phyloP scores from a whole-genome alignment of 2,113 vertebrate genomes.

The Psettodes erumei region DNA sequence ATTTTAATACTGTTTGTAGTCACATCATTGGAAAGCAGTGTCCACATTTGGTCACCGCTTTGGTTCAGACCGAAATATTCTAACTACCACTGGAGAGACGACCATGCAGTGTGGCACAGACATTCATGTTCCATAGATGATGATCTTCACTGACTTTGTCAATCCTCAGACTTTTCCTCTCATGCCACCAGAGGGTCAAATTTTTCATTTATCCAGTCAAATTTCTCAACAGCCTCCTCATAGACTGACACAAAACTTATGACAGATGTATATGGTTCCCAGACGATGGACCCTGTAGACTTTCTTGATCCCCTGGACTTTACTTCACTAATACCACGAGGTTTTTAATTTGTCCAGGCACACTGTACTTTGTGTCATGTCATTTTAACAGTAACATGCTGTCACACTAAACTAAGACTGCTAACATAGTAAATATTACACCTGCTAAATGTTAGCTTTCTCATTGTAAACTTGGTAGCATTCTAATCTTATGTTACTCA shows the following conservation, averaged over 20 bases:
- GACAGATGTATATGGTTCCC: background rate
- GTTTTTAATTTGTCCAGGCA: no score
- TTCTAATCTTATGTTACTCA: background rate
- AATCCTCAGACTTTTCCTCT: no score
- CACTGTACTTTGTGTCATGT: background rate
- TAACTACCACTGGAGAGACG: background rate
- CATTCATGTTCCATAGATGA: background rate
- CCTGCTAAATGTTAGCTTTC: background rate
- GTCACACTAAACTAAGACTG: background rate
- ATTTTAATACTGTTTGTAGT: background rate
- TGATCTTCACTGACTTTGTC: background rate
- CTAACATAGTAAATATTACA: no score
- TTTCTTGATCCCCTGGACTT: background rate
- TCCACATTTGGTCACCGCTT: background rate
- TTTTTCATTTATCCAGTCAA: background rate
- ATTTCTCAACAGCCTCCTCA: background rate
- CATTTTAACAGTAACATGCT: background rate
- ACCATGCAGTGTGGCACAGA: background rate
- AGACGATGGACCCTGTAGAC: background rate
- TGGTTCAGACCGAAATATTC: background rate
- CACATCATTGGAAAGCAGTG: background rate
- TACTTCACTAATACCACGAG: background rate
- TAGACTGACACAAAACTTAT: background rate
- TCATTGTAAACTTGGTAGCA: background rate
- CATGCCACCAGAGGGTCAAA: background rate